phyloP scores from a whole-genome alignment of 2,888 invertebrate genomes.

The Rhimphoctona megacephalus region DNA sequence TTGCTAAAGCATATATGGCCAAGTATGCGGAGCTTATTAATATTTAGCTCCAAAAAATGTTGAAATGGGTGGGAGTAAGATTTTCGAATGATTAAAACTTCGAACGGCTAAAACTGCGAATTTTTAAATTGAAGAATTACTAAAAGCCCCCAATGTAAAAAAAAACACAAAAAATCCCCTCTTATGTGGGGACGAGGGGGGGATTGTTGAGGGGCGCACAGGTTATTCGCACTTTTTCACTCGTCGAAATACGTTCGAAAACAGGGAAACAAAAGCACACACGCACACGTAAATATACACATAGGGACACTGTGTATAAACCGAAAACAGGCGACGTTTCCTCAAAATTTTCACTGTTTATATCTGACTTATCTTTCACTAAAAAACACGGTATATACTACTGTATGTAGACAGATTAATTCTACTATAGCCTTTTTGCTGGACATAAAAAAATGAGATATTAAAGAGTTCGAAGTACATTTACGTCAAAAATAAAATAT shows the following conservation, averaged over 20 bases:
- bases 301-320: background rate
- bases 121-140: too few species aligned
- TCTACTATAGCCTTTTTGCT: too few species aligned
- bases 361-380: background rate
- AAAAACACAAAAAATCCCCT: background rate
- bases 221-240: conserved; percentile 19
- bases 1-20: too few species aligned
- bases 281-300: conserved; percentile 10
- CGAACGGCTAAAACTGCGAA: too few species aligned
- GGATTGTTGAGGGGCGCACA: background rate
- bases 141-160: background rate
- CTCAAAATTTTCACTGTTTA: background rate
- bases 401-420: too few species aligned
- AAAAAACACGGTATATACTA: background rate
- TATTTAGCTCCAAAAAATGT: too few species aligned
- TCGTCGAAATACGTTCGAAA: conserved; percentile 12
- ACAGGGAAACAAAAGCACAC: background rate
- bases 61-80: too few species aligned
- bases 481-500: too few species aligned
- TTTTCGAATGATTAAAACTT: too few species aligned
- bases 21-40: too few species aligned
- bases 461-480: too few species aligned
- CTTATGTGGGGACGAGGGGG: background rate
- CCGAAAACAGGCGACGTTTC: background rate
- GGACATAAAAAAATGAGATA: too few species aligned